Evolutionary conservation across 2,888 invertebrate genomes (phyloP).

Genomic region (Macrophya annulata): DNA sequence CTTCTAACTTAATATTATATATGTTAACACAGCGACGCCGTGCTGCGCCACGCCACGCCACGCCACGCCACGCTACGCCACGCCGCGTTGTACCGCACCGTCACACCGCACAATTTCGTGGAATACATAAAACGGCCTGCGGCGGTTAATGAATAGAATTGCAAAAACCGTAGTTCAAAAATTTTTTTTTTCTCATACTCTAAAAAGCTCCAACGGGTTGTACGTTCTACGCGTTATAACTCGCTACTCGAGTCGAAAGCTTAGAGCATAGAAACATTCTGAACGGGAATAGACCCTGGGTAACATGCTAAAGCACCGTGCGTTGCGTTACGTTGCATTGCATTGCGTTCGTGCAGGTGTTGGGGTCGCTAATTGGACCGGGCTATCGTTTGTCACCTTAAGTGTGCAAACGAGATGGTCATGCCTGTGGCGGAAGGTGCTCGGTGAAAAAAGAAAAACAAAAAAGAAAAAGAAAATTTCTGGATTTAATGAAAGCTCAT

Average conservation of each 20-base stretch:
- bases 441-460: too few species aligned
- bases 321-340: not conserved
- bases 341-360: conserved; percentile 32
- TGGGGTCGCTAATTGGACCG: conserved; percentile 41
- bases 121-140: not conserved
- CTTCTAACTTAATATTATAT: conserved; percentile 11
- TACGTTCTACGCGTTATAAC: not conserved
- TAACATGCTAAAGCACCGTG: not conserved
- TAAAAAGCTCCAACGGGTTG: not conserved
- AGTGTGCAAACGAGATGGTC: not conserved
- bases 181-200: not conserved
- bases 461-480: not conserved
- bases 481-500: not conserved
- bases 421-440: not conserved
- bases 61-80: not conserved
- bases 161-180: not conserved
- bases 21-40: not conserved
- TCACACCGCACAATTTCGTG: not conserved
- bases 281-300: conserved; percentile 21
- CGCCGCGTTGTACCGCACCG: not conserved
- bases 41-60: not conserved
- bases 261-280: not conserved
- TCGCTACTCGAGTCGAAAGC: not conserved
- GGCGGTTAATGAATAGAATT: conserved; percentile 14
- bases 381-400: conserved; percentile 41